Conservation (phyloP, 2,888 invertebrate genomes). For the Dysmachus trigonus region DNA sequence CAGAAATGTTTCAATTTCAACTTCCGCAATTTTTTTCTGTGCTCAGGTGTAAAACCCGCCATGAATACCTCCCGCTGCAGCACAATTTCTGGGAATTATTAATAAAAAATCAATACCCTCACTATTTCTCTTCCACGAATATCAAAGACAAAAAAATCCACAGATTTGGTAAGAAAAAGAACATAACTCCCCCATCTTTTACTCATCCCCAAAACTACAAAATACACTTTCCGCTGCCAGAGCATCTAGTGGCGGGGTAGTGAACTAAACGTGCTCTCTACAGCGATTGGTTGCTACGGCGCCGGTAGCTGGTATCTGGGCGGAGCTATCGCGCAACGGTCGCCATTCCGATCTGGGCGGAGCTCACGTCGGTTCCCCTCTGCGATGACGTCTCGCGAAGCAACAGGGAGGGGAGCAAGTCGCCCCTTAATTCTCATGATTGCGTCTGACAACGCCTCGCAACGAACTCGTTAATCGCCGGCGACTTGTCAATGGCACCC, state of each 20-base stretch:
- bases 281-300: neutral
- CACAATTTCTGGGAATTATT: neutral
- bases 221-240: neutral
- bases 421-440: neutral
- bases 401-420: neutral
- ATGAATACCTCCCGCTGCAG: neutral
- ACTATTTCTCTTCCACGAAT: neutral
- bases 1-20: neutral
- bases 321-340: neutral
- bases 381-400: neutral
- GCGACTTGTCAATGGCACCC: neutral
- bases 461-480: neutral
- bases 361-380: neutral
- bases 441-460: neutral
- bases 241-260: neutral
- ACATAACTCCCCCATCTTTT: neutral
- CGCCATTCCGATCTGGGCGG: conserved; percentile 37
- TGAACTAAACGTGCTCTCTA: neutral
- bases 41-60: neutral
- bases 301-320: neutral
- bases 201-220: neutral
- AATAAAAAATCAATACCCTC: neutral
- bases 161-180: neutral
- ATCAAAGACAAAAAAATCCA: neutral
- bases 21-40: neutral